Conservation (phyloP, 1,140 invertebrate genomes). For the Drosophila navojoa region DNA sequence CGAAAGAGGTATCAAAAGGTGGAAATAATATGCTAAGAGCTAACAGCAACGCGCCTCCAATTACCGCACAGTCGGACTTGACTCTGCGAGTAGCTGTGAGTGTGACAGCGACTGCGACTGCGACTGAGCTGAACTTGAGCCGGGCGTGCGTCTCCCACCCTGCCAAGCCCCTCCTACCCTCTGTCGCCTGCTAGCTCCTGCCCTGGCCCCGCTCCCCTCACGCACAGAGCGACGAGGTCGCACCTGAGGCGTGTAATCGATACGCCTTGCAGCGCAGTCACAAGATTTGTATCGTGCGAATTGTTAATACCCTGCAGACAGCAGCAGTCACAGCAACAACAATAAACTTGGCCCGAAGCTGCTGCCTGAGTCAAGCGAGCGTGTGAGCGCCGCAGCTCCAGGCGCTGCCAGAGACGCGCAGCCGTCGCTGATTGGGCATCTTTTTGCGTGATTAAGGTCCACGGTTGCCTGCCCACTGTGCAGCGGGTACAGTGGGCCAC, state of each 20-base stretch:
- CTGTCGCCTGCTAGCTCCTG: background rate
- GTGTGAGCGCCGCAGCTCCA: conserved; percentile 43
- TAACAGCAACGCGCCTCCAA: conserved; percentile 54
- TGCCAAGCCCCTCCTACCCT: background rate
- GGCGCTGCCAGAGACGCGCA: background rate
- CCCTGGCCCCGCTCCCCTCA: background rate
- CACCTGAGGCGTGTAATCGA: conserved; percentile 80
- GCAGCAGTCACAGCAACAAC: conserved; percentile 19
- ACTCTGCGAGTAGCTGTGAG: conserved; percentile 24
- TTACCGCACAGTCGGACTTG: conserved; percentile 59
- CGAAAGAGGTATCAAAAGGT: conserved; percentile 11
- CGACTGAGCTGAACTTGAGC: conserved; percentile 63
- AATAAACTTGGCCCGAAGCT: background rate
- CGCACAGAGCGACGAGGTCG: conserved; percentile 58
- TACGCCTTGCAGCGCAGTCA: conserved; percentile 54
- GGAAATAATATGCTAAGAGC: conserved; percentile 42
- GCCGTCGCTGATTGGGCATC: conserved; percentile 50
- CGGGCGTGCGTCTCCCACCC: conserved; percentile 51
- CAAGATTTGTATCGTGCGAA: conserved; percentile 78
- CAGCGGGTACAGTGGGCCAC: conserved; percentile 26
- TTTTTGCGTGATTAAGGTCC: conserved; percentile 57
- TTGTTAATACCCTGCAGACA: conserved; percentile 74
- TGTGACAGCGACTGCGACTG: conserved; percentile 44
- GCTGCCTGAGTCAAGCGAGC: conserved; percentile 36
- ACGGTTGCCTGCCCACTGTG: conserved; percentile 39